Conservation (phyloP, 2,888 invertebrate species). For the Mythimna albipuncta region DNA sequence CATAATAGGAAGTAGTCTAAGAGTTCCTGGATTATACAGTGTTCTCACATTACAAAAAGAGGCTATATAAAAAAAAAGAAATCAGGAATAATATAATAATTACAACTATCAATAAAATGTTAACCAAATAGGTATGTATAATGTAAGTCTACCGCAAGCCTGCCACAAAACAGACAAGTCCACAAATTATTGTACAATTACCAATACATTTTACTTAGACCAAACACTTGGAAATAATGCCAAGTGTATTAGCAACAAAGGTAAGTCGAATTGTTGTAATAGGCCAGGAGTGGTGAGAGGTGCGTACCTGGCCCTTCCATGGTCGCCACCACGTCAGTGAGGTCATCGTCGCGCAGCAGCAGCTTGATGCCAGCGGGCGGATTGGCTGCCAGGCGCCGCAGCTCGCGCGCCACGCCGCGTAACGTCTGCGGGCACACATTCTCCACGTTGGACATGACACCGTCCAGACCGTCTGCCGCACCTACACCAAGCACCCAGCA, state of each 20-base stretch:
- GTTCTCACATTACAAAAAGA: too few species aligned
- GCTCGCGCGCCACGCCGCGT: slow-evolving; percentile 96
- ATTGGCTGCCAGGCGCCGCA: slow-evolving; percentile 95
- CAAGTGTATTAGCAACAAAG: not conserved
- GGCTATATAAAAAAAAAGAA: too few species aligned
- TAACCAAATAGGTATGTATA: too few species aligned
- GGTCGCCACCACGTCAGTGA: slow-evolving; percentile 97
- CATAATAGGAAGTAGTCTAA: too few species aligned
- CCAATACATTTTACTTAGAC: not conserved
- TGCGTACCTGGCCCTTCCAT: slow-evolving; percentile 95
- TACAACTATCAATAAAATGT: too few species aligned
- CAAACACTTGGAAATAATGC: not conserved
- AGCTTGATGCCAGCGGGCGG: slow-evolving; percentile 98
- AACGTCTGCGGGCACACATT: slow-evolving; percentile 98
- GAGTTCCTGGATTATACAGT: too few species aligned
- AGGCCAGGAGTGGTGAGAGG: not conserved
- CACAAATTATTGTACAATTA: not conserved
- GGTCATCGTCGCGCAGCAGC: slow-evolving; percentile 97
- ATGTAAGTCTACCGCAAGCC: not conserved
- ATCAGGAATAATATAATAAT: too few species aligned
- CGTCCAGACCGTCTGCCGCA: slow-evolving; percentile 22
- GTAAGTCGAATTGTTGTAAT: not conserved
- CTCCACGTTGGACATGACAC: slow-evolving; percentile 96
- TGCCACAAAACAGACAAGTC: too few species aligned
- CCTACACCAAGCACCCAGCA: not conserved